phyloP scores from a whole-genome alignment of 2,888 invertebrate genomes.

The Tenthredo amoena region DNA sequence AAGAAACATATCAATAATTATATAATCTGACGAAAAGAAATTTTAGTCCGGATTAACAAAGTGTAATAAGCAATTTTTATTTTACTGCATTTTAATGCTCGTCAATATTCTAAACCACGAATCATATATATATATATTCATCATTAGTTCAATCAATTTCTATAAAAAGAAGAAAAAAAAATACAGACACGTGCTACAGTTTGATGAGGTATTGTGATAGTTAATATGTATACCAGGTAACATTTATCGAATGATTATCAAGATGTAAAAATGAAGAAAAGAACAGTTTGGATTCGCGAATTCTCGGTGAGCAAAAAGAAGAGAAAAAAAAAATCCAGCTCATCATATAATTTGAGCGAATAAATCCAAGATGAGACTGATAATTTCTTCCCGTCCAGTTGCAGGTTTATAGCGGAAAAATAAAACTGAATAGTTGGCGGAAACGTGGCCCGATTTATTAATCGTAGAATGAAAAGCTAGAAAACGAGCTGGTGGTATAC shows the following conservation, averaged over 20 bases:
- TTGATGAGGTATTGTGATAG: not conserved
- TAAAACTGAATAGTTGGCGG: not conserved
- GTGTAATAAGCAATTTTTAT: not conserved
- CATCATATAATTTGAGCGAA: slow-evolving; percentile 6
- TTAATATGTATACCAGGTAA: not conserved
- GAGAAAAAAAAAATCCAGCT: not conserved
- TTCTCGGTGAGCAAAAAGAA: not conserved
- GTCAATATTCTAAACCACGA: slow-evolving; percentile 11
- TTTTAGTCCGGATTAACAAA: not conserved
- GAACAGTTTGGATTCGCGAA: not conserved
- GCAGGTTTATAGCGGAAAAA: not conserved
- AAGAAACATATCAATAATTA: not conserved
- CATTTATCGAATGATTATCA: not conserved
- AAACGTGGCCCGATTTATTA: not conserved
- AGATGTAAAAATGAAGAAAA: not conserved
- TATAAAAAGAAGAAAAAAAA: not conserved
- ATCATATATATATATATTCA: not conserved
- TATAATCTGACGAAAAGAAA: not conserved
- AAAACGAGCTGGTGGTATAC: not conserved
- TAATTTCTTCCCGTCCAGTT: not conserved
- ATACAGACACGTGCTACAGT: not conserved
- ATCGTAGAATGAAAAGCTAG: not conserved
- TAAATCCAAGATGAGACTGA: not conserved
- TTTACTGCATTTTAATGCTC: slow-evolving; percentile 2
- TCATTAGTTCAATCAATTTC: not conserved